Base-by-base conservation (phyloP, 2,113 vertebrate species). In the Pachycephala philippinensis region DNA sequence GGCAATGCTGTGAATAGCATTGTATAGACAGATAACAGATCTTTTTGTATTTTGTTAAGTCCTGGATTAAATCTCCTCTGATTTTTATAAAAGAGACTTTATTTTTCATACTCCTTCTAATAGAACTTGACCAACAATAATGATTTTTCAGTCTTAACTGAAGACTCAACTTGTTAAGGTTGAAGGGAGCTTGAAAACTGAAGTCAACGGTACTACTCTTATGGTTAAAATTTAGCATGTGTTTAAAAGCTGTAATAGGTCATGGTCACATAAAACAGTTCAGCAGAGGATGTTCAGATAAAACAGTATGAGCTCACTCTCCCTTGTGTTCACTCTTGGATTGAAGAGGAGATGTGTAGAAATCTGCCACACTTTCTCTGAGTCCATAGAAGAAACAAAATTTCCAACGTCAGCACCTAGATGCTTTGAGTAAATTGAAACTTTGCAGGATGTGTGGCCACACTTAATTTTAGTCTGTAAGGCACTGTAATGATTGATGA, bases 321-420 rank as follows among this genome's bases (percentile, higher is more conserved):
- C 35, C 23, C 12, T 87, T 84, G 47, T 75, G 10, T 71, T 91
- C 1, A 2, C 5, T 44, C 14, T 79, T 70, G 15, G 11, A 18
- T 30, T 92, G 39, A 33, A 59, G 59, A 83, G 18, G 10, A 83
- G 68, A 27, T 2, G 0, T 37, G n/a, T 86, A 39, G 70, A 85
- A 84, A 84, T 82, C 44, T 68, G 31, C 20, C 18, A 15, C 2
- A 0, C 13, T 91, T 89, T 69, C 13, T 59, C 11, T 10, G 13
- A 45, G 11, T 64, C 15, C 23, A 10, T 3, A 87, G 64, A 64
- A 60, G 35, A 56, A 75, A 15, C 27, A 42, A 5, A 15, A 15
- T 56, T 37, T 80, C 44, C 44, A 37, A 6, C 0, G 0, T 90
- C 50, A 61, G 23, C 30, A 23, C 7, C 8, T 80, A 31, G 16